Evolutionary conservation across 2,888 invertebrate species (phyloP).

Genomic region (Steinernema carpocapsae): DNA sequence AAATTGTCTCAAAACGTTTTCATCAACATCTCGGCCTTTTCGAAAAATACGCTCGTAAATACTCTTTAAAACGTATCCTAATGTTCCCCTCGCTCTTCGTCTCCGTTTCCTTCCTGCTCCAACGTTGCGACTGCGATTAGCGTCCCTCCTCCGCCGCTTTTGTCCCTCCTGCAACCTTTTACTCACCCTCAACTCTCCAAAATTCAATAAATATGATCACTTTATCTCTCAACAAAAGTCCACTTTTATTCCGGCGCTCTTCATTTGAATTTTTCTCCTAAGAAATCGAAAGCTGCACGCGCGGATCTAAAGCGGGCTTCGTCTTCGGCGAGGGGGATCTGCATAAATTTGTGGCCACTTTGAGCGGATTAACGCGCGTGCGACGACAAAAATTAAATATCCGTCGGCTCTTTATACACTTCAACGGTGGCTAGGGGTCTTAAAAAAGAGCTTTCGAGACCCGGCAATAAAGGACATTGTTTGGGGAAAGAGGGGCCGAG

Average conservation of each 20-base stretch:
- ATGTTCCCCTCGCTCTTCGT: no score
- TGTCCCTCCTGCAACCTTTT: neutral
- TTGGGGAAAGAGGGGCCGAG: neutral
- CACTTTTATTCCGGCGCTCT: conserved; percentile 3
- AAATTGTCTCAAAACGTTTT: no score
- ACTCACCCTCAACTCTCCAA: neutral
- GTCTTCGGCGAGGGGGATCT: conserved; percentile 8
- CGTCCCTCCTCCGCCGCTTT: no score
- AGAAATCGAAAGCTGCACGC: neutral
- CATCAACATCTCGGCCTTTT: no score
- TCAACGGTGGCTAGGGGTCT: neutral
- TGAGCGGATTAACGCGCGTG: conserved; percentile 13
- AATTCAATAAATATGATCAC: conserved; percentile 22
- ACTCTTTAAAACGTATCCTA: no score
- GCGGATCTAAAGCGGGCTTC: no score
- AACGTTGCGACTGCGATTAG: no score
- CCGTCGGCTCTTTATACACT: conserved; percentile 23
- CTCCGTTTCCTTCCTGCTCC: no score
- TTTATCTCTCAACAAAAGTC: neutral
- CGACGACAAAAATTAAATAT: conserved; percentile 22
- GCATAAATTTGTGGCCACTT: conserved; percentile 22
- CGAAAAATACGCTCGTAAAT: no score
- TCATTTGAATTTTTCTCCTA: conserved; percentile 32
- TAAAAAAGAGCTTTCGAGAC: neutral
- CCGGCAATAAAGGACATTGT: conserved; percentile 5